Conservation (phyloP, 2,797 vertebrate species). For the Karalla daura region DNA sequence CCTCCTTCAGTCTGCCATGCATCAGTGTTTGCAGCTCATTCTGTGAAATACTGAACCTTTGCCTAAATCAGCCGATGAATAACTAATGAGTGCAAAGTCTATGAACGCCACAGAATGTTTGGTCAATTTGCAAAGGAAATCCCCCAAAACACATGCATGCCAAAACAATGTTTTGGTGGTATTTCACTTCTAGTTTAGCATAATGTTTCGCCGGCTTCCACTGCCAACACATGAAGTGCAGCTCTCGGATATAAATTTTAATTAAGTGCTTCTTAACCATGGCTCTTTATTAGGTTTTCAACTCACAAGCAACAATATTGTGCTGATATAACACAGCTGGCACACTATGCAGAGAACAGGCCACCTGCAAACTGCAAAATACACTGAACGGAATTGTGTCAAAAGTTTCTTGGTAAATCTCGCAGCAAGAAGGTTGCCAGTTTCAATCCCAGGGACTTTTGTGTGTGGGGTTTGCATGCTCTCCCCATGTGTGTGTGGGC, state of each 20-base stretch:
- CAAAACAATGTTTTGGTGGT: constrained; percentile 31
- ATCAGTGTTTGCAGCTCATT: constrained; percentile 30
- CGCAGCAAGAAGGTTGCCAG: too few relatives aligned
- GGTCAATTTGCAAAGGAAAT: constrained; percentile 37
- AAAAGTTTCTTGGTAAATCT: too few relatives aligned
- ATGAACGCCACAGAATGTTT: constrained; percentile 19
- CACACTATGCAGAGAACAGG: not conserved
- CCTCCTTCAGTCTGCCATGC: constrained; percentile 14
- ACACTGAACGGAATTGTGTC: constrained; percentile 16
- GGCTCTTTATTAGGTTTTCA: constrained; percentile 5
- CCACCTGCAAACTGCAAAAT: constrained; percentile 4
- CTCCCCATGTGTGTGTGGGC: too few relatives aligned
- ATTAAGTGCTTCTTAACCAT: not conserved
- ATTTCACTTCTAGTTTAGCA: constrained; percentile 12
- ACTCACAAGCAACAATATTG: not conserved
- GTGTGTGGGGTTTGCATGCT: not conserved
- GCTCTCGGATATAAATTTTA: not conserved
- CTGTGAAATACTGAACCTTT: constrained; percentile 1
- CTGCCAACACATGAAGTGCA: not conserved
- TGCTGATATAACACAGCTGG: constrained; percentile 11
- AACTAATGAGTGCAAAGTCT: constrained; percentile 45
- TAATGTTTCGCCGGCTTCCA: constrained; percentile 9
- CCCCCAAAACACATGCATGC: constrained; percentile 1
- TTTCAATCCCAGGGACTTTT: too few relatives aligned
- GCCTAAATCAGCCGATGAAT: constrained; percentile 54